Percentiles rank a stretch among this genome's conserved stretches.
Evolutionary conservation across 2,888 invertebrate species (phyloP).

Genomic region (Pyrrhosoma nymphula): DNA sequence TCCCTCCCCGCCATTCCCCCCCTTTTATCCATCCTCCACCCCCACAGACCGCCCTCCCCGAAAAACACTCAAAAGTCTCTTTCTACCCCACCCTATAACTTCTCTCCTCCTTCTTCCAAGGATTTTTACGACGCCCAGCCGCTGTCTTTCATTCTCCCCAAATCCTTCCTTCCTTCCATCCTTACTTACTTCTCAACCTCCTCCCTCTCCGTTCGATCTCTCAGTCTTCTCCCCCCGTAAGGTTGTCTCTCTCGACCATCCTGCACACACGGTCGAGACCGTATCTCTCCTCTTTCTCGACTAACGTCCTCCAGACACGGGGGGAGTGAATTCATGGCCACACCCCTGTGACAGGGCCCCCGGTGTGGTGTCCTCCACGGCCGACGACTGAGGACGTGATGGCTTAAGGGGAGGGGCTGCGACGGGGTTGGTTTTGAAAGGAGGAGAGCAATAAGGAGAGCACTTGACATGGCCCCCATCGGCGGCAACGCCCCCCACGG

Average conservation of each 20-base stretch:
- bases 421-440: background rate
- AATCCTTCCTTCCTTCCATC: background rate
- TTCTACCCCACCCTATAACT: background rate
- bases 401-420: background rate
- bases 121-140: background rate
- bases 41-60: background rate
- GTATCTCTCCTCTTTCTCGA: background rate
- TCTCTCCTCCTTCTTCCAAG: background rate
- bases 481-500: background rate
- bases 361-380: background rate
- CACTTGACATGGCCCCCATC: conserved; percentile 9
- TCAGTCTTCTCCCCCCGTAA: too few relatives aligned
- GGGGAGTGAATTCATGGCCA: conserved; percentile 24
- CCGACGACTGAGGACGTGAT: background rate
- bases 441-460: background rate
- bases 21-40: background rate
- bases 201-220: background rate
- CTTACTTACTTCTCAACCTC: background rate
- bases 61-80: background rate
- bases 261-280: background rate
- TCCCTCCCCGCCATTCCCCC: background rate
- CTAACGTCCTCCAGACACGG: too few relatives aligned
- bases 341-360: conserved; percentile 43
- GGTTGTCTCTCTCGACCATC: too few relatives aligned
- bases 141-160: background rate